These are phyloP conservation scores for Orthosia gracilis DNA, from an alignment of 2,888 invertebrate genomes.

Conservation along the genomic window DNA sequence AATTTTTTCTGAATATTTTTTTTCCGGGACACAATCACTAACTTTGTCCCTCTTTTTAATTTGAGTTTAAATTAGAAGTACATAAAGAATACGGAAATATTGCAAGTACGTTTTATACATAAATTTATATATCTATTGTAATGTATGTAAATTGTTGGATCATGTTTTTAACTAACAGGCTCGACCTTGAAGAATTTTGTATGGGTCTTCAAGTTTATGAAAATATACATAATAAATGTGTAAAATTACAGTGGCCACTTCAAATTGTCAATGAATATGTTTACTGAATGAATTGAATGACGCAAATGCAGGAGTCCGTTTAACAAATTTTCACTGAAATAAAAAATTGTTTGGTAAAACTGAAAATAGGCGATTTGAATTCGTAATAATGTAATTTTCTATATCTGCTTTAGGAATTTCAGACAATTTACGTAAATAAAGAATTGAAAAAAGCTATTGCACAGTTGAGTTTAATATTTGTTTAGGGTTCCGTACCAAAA, in stretches of 20 bases:
- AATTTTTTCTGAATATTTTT: no score
- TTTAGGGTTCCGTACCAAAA: no score
- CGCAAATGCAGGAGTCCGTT: constrained; percentile 1
- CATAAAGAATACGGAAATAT: constrained; percentile 10
- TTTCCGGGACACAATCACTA: no score
- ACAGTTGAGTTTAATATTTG: neutral
- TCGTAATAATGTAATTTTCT: neutral
- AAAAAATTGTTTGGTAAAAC: neutral
- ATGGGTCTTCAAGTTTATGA: constrained; percentile 32
- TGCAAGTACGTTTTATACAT: neutral
- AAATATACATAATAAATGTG: constrained; percentile 19
- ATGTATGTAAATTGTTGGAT: constrained; percentile 66
- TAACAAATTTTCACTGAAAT: neutral
- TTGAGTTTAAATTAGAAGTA: neutral
- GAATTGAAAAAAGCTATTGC: neutral
- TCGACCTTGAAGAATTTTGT: constrained; percentile 56
- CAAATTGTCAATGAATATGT: constrained; percentile 6
- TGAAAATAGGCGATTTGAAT: neutral
- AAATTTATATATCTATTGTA: constrained; percentile 32
- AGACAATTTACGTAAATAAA: neutral
- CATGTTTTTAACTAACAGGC: constrained; percentile 49
- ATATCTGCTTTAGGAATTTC: neutral
- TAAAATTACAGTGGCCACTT: constrained; percentile 18
- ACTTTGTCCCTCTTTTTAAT: neutral
- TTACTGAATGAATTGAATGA: constrained; percentile 8